Conservation (phyloP, 2,888 invertebrate genomes). For the Cryptus viduatorius region DNA sequence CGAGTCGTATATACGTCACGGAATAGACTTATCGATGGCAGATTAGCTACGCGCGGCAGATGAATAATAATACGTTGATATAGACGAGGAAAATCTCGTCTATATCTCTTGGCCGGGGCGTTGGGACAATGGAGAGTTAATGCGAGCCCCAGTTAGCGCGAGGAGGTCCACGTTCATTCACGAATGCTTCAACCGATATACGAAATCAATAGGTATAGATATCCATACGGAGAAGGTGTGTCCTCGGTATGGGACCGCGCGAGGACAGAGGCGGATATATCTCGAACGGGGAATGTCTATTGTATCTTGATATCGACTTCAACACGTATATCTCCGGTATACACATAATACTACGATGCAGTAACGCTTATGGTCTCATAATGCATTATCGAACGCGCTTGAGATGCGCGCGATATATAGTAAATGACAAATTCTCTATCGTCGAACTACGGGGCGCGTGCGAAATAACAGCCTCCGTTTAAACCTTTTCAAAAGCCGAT, state of each 20-base stretch:
- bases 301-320: constrained; percentile 61
- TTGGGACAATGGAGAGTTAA: constrained; percentile 51
- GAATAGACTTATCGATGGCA: background rate
- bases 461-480: constrained; percentile 29
- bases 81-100: background rate
- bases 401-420: constrained; percentile 45
- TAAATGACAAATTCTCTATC: constrained; percentile 62
- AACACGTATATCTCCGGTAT: constrained; percentile 39
- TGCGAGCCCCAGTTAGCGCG: constrained; percentile 19
- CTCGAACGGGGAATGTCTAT: constrained; percentile 70
- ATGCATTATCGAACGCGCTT: constrained; percentile 56
- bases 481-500: constrained; percentile 14
- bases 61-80: constrained; percentile 8
- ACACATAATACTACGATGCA: constrained; percentile 42
- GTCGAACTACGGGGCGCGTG: constrained; percentile 49
- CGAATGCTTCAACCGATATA: constrained; percentile 56
- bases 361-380: constrained; percentile 59
- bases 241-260: constrained; percentile 61
- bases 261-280: constrained; percentile 71
- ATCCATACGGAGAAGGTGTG: constrained; percentile 67
- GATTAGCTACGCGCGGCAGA: background rate
- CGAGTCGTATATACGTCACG: background rate
- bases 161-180: constrained; percentile 64
- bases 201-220: constrained; percentile 42
- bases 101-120: background rate